Base-by-base conservation (phyloP, 2,888 invertebrate species). In the Galerucella calmariensis region DNA sequence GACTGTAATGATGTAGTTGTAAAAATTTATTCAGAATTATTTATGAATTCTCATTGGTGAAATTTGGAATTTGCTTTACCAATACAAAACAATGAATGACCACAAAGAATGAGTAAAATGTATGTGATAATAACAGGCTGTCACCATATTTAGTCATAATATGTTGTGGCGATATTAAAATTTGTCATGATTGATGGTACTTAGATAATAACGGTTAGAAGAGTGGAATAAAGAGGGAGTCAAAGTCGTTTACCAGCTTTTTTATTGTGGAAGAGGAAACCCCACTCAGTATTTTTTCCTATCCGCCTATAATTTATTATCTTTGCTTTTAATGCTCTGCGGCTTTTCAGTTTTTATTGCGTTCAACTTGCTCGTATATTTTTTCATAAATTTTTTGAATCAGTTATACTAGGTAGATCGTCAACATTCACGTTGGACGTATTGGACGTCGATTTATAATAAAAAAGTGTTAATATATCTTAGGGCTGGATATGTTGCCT, bases 151-250 rank as follows among this genome's bases (percentile, higher is more conserved):
- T 87, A 86, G 85, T 86, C 85, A 86, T 87, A 87, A 86, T 87
- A 86, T 84, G 85, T 87, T 85, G 84, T 83, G 83, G 85, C 86
- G 87, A 87, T 87, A 87, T 87, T 87, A 87, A 87, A 87, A 87
- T 87, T 87, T 86, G 84, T 86, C 83, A 82, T 87, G 87, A 87
- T 87, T 87, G 87, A 87, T 87, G 87, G 85, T 87, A 86, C 85
- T 85, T 84, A 85, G 85, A 85, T 85, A 86, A 85, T 84, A 85
- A 82, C 82, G 82, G 79, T 80, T 79, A 83, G 84, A 84, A 85
- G 84, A 84, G 82, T 81, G 83, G 84, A 41, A 65, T 20, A 46
- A 27, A 65, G 46, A 65, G 46, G 83, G 84, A 82, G 78, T 80
- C 80, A 76, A 63, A 20, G 44, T 73, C 70, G 62, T 74, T 78